Conservation (phyloP, 2,797 vertebrate species). For the Danio choprae region DNA sequence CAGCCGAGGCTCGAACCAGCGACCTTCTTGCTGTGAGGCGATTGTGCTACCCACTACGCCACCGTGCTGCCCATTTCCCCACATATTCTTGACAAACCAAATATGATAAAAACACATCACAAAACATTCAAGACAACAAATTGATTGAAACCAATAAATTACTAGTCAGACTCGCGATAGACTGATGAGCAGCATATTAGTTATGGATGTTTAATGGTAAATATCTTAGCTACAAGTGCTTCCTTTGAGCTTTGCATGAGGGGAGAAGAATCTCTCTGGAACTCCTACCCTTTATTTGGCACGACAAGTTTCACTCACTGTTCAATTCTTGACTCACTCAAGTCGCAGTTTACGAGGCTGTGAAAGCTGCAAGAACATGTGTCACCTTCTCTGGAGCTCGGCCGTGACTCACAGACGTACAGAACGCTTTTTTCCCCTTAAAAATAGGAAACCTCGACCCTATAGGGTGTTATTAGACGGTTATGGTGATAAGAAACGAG, state of each 20-base stretch:
- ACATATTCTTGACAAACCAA: too few relatives aligned
- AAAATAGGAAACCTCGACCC: neutral
- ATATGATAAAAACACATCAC: too few relatives aligned
- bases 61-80: too few relatives aligned
- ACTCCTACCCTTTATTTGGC: constrained; percentile 8
- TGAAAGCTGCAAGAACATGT: constrained; percentile 11
- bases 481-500: neutral
- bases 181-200: too few relatives aligned
- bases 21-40: too few relatives aligned
- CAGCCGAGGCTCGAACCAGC: too few relatives aligned
- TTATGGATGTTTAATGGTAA: neutral
- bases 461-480: constrained; percentile 7
- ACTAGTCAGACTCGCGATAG: too few relatives aligned
- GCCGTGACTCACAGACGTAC: constrained; percentile 10
- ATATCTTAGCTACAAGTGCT: neutral
- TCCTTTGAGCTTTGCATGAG: neutral
- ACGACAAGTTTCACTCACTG: neutral
- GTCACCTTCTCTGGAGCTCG: constrained; percentile 8
- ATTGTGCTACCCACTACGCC: too few relatives aligned
- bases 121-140: too few relatives aligned
- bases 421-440: neutral
- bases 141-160: too few relatives aligned
- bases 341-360: neutral
- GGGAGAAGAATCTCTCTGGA: neutral
- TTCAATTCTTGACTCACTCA: constrained; percentile 16